A percentile compares a stretch with the other conserved stretches of the same genome.
Evolutionary conservation across 2,888 invertebrate species (phyloP).

Genomic region (Parnassius apollo): DNA sequence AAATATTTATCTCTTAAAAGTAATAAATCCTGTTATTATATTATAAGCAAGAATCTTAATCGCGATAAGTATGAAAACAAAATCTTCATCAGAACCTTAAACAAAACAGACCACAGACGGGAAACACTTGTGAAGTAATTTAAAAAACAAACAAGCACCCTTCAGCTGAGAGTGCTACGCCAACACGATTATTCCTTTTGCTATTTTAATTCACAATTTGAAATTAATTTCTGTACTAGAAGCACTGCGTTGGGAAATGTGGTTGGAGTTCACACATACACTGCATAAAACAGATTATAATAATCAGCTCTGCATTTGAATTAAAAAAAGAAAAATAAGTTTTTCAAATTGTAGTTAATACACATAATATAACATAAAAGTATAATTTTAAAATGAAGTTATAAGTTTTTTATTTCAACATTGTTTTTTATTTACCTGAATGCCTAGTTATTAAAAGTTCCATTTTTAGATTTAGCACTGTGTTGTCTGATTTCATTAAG

Average conservation of each 20-base stretch:
- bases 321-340: not conserved
- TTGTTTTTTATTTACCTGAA: too few relatives aligned
- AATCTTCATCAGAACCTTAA: slow-evolving; percentile 22
- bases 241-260: not conserved
- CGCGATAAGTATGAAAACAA: slow-evolving; percentile 19
- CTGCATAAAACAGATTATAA: not conserved
- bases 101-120: slow-evolving; percentile 25
- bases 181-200: slow-evolving; percentile 25
- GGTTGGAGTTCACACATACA: not conserved
- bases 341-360: too few relatives aligned
- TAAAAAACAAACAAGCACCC: slow-evolving; percentile 28
- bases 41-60: slow-evolving; percentile 10
- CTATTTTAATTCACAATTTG: slow-evolving; percentile 23
- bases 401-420: too few relatives aligned
- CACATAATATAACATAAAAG: too few relatives aligned
- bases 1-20: not conserved
- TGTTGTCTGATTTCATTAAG: too few relatives aligned
- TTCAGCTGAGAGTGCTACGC: slow-evolving; percentile 24
- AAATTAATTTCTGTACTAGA: slow-evolving; percentile 20
- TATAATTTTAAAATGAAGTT: too few relatives aligned
- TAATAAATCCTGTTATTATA: not conserved
- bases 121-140: slow-evolving; percentile 26
- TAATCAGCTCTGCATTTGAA: not conserved
- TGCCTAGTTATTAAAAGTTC: too few relatives aligned
- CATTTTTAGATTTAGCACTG: too few relatives aligned